Evolutionary conservation across 1,140 invertebrate genomes (phyloP).

Genomic region (Phymastichus coffea): DNA sequence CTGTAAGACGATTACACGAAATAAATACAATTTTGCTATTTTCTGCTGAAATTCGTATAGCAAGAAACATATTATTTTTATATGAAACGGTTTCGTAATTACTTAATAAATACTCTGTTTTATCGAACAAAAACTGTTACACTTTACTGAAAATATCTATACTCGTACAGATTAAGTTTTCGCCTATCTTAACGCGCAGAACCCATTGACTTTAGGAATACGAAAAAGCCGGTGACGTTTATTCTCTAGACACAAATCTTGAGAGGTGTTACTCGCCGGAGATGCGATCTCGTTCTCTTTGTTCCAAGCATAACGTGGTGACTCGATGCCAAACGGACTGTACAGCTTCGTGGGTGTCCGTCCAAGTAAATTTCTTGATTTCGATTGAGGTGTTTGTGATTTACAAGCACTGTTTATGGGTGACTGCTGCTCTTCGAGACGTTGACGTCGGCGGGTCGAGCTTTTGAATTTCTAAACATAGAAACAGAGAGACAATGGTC

Average conservation of each 20-base stretch:
- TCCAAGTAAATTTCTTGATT: constrained; percentile 58
- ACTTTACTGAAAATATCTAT: constrained; percentile 8
- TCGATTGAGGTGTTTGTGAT: constrained; percentile 55
- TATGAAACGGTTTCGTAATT: constrained; percentile 8
- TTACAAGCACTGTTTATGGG: constrained; percentile 47
- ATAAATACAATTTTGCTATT: constrained; percentile 11
- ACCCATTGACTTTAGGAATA: constrained; percentile 42
- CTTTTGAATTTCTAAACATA: constrained; percentile 58
- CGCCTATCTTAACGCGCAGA: constrained; percentile 44
- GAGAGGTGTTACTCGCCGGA: constrained; percentile 7
- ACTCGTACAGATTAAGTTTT: too few relatives aligned
- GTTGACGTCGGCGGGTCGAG: constrained; percentile 61
- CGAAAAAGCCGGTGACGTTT: constrained; percentile 36
- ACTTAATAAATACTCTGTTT: background rate
- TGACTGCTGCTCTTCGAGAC: constrained; percentile 60
- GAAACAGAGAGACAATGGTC: background rate
- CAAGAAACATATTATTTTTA: too few relatives aligned
- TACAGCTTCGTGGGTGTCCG: constrained; percentile 66
- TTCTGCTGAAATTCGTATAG: constrained; percentile 16
- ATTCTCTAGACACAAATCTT: background rate
- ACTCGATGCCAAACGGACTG: constrained; percentile 66
- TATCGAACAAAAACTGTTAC: background rate
- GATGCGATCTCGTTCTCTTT: constrained; percentile 41
- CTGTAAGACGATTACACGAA: background rate
- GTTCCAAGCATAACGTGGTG: constrained; percentile 52